These are phyloP conservation scores for Gasterosteus aculeatus DNA, from an alignment of 2,113 vertebrate genomes.

Conservation along the genomic window DNA sequence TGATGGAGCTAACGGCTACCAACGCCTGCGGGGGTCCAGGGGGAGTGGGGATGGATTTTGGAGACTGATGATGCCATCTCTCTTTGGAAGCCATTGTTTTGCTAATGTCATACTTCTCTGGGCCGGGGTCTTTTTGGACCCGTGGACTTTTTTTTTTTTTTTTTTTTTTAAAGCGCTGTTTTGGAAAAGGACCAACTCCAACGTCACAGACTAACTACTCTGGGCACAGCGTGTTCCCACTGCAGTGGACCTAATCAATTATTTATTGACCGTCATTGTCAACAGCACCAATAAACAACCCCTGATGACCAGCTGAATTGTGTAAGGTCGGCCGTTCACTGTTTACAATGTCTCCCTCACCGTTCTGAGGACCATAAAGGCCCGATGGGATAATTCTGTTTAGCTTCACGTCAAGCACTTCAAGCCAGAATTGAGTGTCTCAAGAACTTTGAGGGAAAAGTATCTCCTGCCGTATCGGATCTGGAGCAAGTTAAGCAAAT, in stretches of 20 bases:
- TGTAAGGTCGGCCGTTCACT: constrained; percentile 26
- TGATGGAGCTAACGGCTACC: not conserved
- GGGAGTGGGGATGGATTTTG: not conserved
- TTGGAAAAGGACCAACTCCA: not conserved
- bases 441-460: constrained; percentile 13
- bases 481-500: constrained; percentile 58
- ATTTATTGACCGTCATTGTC: constrained; percentile 16
- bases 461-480: constrained; percentile 31
- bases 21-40: too few relatives aligned
- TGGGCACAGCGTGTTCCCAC: not conserved
- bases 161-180: not conserved
- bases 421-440: constrained; percentile 32
- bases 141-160: not conserved
- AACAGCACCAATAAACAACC: not conserved
- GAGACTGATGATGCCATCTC: not conserved
- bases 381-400: constrained; percentile 15
- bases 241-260: constrained; percentile 29
- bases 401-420: not conserved
- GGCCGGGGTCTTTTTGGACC: not conserved
- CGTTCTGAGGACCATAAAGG: not conserved
- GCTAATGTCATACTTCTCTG: not conserved
- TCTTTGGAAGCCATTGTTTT: not conserved
- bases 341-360: constrained; percentile 22
- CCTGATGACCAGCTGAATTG: constrained; percentile 34
- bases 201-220: constrained; percentile 5